Percentiles rank a stretch among this genome's conserved stretches.
Conservation (phyloP, 1,140 invertebrate genomes). For the Holotrichia oblita region DNA sequence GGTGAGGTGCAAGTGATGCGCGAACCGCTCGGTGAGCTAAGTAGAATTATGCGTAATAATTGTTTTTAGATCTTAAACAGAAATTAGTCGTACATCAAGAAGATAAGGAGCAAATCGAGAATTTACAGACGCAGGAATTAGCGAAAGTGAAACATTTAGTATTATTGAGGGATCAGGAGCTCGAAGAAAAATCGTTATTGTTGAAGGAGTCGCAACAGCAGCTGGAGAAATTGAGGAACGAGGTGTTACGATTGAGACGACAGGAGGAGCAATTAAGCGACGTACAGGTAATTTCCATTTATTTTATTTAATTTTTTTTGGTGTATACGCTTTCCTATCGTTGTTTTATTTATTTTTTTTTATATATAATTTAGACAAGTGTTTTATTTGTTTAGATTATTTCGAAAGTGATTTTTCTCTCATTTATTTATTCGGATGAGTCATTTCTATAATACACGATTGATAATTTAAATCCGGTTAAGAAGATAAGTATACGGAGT, state of each 20-base stretch:
- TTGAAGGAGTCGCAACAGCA: constrained; percentile 65
- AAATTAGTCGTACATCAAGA: constrained; percentile 72
- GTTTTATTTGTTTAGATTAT: no score
- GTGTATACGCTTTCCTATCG: neutral
- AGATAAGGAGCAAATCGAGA: constrained; percentile 79
- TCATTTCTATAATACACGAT: neutral
- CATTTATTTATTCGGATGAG: neutral
- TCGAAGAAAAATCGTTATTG: constrained; percentile 62
- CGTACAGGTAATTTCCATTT: constrained; percentile 65
- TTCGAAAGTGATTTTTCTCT: no score
- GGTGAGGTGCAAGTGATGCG: constrained; percentile 60
- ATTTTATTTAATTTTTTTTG: neutral
- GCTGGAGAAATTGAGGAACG: constrained; percentile 69
- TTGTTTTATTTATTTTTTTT: no score
- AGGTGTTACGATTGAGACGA: constrained; percentile 69
- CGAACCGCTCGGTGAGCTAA: no score
- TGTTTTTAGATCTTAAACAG: constrained; percentile 67
- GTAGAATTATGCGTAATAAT: constrained; percentile 13
- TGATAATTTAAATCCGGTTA: no score
- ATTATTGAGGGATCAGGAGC: constrained; percentile 61
- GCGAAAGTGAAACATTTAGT: constrained; percentile 78
- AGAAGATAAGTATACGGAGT: no score
- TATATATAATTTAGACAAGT: neutral
- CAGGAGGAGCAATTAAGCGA: constrained; percentile 73
- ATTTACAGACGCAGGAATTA: constrained; percentile 78